Evolutionary conservation across 2,113 vertebrate genomes (phyloP), one percentile per base, ranked within the genome.

Genomic region (Muntiacus reevesi): DNA sequence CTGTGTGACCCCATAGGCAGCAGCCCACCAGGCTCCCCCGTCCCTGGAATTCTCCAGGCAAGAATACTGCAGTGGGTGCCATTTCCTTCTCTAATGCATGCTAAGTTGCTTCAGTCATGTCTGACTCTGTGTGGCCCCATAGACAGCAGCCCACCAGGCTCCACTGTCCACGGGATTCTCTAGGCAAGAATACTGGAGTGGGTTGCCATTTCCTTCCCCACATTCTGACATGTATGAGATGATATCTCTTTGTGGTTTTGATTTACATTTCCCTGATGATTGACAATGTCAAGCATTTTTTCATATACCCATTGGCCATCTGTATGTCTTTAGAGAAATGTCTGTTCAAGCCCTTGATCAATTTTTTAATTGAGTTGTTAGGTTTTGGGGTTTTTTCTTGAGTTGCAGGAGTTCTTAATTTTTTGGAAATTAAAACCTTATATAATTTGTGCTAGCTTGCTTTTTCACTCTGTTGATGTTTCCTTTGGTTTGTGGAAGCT

Each of bases 101-200:
- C 33, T n/a, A 19, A 67, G 33, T 67, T 4, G 0, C 33, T 67
- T 67, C 3, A 0, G 62, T n/a, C 62, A 10, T n/a, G 62, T 67
- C 62, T 1, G 0, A n/a, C 33, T 64, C 30, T 67, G 33, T n/a
- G 62, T 0, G 0, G n/a, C 33, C 7, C 30, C 62, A 17, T 4
- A n/a, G 62, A 28, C 2, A 0, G 33, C 33, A 67, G 7, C 33
- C 16, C 33, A 67, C 62, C 33, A n/a, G 16, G 62, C 33, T 67
- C 62, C 62, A 19, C 62, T 1, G 1, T 19, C 33, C 62, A 30
- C 15, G 33, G 16, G 30, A n/a, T 67, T 67, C 62, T 67, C 15
- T 28, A 67, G 62, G 16, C 62, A 67, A n/a, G 62, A n/a, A 2
- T n/a, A 19, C 33, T n/a, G 33, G 33, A n/a, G 62, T 67, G 62